Conservation (phyloP, 1,140 invertebrate species). For the Centruroides sculpturatus region DNA sequence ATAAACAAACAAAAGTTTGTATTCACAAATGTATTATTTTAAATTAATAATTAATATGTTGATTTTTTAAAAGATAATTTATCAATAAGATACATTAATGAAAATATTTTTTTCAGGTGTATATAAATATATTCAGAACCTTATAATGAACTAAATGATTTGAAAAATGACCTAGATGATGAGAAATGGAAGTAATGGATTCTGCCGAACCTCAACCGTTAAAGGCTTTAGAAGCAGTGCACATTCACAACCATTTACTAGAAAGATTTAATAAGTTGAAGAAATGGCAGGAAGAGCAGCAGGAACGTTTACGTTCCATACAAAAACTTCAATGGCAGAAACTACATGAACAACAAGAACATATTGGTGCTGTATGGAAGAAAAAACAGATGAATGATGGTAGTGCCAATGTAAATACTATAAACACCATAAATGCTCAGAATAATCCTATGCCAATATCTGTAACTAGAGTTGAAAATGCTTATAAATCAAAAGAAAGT, state of each 20-base stretch:
- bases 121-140: too few relatives aligned
- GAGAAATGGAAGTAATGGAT: too few relatives aligned
- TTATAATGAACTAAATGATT: too few relatives aligned
- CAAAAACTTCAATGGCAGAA: neutral
- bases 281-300: slow-evolving; percentile 1
- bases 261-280: neutral
- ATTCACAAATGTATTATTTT: too few relatives aligned
- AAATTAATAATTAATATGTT: too few relatives aligned
- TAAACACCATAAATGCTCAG: neutral
- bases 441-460: neutral
- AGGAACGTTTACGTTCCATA: neutral
- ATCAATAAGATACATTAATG: too few relatives aligned
- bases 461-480: neutral
- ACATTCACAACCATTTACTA: neutral
- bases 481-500: neutral
- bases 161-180: too few relatives aligned
- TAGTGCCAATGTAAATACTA: neutral
- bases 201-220: too few relatives aligned
- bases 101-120: too few relatives aligned
- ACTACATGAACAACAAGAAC: neutral
- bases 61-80: too few relatives aligned
- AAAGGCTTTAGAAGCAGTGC: too few relatives aligned
- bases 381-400: neutral
- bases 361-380: neutral
- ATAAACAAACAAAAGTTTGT: too few relatives aligned